Percentiles rank a stretch among this genome's conserved stretches.
Conservation (phyloP, 2,113 vertebrate genomes). For the Pelecanus crispus region DNA sequence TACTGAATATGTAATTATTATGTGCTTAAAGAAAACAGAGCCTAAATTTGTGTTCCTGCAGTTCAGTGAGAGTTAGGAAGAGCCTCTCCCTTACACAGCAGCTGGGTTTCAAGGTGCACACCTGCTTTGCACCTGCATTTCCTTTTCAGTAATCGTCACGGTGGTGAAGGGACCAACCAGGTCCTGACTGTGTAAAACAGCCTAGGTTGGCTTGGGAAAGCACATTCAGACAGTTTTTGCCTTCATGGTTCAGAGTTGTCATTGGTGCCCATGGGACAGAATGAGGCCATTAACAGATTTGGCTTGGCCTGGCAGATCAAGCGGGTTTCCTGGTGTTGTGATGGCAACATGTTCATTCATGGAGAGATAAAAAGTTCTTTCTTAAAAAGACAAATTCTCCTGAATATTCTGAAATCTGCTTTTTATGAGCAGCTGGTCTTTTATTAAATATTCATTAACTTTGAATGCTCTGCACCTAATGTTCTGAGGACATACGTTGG, state of each 20-base stretch:
- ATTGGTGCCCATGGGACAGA: background rate
- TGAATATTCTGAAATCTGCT: background rate
- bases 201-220: background rate
- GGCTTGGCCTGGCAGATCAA: background rate
- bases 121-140: background rate
- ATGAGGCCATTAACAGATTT: background rate
- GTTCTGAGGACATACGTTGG: background rate
- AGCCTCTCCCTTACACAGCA: background rate
- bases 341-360: background rate
- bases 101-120: background rate
- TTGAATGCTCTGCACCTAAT: background rate
- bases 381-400: background rate
- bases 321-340: background rate
- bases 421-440: background rate
- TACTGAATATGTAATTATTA: background rate
- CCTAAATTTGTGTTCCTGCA: background rate
- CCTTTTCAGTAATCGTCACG: background rate
- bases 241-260: background rate
- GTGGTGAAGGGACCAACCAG: background rate
- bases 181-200: background rate
- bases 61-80: background rate
- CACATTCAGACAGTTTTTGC: background rate
- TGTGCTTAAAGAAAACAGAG: background rate
- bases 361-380: background rate
- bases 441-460: background rate